Percentiles rank a stretch among this genome's conserved stretches.
Evolutionary conservation across 2,888 invertebrate species (phyloP).

Genomic region (Callyntrura guangdongensis): DNA sequence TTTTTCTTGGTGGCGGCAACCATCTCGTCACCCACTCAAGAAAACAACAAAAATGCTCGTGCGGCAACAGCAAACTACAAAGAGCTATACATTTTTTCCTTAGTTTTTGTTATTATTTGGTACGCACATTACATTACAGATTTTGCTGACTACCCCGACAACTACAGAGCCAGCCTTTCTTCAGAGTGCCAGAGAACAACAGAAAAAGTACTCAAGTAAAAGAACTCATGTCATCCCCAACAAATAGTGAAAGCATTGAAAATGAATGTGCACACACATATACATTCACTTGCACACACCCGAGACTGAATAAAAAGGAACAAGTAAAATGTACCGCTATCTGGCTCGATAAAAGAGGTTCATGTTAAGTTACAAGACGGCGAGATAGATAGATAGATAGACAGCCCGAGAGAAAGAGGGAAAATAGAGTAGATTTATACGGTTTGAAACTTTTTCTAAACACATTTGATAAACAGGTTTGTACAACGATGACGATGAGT

Average conservation of each 20-base stretch:
- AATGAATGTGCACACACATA: constrained; percentile 31
- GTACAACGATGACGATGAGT: constrained; percentile 17
- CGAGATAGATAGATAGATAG: no score
- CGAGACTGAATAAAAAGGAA: constrained; percentile 46
- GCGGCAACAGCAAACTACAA: neutral
- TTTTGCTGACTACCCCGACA: neutral
- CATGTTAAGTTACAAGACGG: constrained; percentile 5
- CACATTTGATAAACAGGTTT: constrained; percentile 71
- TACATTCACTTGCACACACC: constrained; percentile 10
- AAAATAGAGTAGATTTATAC: constrained; percentile 20
- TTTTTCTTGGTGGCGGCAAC: constrained; percentile 36
- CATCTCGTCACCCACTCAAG: constrained; percentile 58
- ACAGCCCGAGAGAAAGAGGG: neutral
- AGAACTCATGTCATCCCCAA: constrained; percentile 44
- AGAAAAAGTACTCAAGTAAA: constrained; percentile 42
- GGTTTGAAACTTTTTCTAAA: constrained; percentile 68
- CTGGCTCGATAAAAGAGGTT: no score
- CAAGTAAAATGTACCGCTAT: constrained; percentile 28
- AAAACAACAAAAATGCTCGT: constrained; percentile 41
- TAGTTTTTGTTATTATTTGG: constrained; percentile 2
- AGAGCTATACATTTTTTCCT: neutral
- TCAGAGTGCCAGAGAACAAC: neutral
- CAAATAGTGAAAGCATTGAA: constrained; percentile 14
- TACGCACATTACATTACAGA: constrained; percentile 49
- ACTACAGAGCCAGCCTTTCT: neutral